Evolutionary conservation across 2,797 vertebrate genomes (phyloP).

Genomic region (Eulemur rubriventer): DNA sequence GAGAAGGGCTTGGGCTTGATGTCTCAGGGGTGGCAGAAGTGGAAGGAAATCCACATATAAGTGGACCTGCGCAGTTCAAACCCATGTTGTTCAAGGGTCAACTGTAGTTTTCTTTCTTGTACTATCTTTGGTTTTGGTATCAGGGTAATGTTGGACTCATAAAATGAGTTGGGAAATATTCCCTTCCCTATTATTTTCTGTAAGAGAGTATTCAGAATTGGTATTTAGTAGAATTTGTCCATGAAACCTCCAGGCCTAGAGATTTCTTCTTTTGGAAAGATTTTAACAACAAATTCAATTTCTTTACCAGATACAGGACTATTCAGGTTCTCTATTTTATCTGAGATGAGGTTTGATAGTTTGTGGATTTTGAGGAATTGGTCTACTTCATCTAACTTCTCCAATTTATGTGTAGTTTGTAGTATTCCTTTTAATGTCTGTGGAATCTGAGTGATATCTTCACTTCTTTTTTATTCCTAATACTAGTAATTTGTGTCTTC

Average conservation of each 20-base stretch:
- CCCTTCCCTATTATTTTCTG: not conserved
- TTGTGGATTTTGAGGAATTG: not conserved
- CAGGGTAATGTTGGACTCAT: not conserved
- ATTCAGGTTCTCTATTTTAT: not conserved
- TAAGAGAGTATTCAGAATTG: not conserved
- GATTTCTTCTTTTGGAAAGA: not conserved
- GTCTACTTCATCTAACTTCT: not conserved
- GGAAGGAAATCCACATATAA: not conserved
- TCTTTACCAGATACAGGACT: not conserved
- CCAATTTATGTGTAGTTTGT: not conserved
- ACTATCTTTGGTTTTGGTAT: not conserved
- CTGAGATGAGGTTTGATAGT: not conserved
- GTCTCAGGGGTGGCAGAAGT: not conserved
- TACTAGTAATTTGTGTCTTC: not conserved
- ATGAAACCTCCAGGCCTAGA: not conserved
- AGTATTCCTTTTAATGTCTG: not conserved
- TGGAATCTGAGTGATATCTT: not conserved
- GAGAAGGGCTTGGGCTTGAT: not conserved
- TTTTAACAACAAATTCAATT: not conserved
- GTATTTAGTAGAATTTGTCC: not conserved
- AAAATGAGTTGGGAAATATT: not conserved
- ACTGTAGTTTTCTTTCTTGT: not conserved
- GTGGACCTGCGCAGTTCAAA: not conserved
- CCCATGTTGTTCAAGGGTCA: too few relatives aligned
- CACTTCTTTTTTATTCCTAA: not conserved